These are phyloP conservation scores for Hystrix brachyura DNA, from an alignment of 2,113 vertebrate genomes.

Conservation along the genomic window DNA sequence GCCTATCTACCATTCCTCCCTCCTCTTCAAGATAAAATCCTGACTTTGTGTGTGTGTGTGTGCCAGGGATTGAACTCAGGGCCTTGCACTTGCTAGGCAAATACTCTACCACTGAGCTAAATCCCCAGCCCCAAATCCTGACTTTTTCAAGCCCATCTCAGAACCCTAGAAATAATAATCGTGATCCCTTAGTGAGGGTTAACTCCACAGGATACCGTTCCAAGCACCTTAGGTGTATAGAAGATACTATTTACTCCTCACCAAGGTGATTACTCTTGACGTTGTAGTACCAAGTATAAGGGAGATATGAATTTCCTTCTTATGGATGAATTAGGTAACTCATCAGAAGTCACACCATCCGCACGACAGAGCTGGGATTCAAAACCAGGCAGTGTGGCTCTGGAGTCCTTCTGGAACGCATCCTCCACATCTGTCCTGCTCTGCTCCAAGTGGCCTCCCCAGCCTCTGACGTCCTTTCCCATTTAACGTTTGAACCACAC, in stretches of 20 bases:
- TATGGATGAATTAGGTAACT: background rate
- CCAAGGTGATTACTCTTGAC: background rate
- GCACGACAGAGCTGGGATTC: background rate
- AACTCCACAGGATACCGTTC: background rate
- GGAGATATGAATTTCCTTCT: background rate
- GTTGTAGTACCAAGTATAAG: background rate
- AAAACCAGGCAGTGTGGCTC: background rate
- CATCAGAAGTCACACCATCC: background rate
- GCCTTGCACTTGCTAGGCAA: too few species aligned
- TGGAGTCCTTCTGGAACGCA: background rate
- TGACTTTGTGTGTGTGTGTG: background rate
- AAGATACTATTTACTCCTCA: background rate
- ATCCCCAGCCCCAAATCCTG: background rate
- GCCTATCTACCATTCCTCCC: background rate
- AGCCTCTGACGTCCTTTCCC: background rate
- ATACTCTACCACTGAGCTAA: too few species aligned
- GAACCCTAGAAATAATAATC: background rate
- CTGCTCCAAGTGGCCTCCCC: background rate
- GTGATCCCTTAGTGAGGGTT: background rate
- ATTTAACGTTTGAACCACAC: background rate
- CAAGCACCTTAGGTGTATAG: background rate
- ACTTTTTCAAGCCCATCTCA: background rate
- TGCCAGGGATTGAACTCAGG: too few species aligned
- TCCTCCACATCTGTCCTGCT: background rate
- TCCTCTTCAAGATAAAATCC: slow-evolving; percentile 27